Evolutionary conservation across 2,888 invertebrate genomes (phyloP).

Genomic region (Erannis defoliaria): DNA sequence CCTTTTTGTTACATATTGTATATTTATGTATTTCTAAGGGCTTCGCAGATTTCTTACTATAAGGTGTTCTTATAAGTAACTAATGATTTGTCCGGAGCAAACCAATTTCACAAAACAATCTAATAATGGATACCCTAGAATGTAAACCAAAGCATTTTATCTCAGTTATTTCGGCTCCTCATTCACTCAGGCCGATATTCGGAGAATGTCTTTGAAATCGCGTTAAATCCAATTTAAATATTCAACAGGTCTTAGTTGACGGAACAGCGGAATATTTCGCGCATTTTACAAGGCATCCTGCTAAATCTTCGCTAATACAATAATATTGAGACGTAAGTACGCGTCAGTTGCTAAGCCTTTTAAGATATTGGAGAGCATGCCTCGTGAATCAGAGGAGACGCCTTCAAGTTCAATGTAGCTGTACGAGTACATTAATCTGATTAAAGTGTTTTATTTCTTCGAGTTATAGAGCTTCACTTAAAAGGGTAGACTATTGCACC

Average conservation of each 20-base stretch:
- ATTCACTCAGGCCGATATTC: conserved; percentile 34
- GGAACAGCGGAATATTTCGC: conserved; percentile 65
- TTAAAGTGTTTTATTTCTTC: not conserved
- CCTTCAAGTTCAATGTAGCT: conserved; percentile 4
- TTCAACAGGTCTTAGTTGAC: conserved; percentile 72
- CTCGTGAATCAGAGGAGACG: conserved; percentile 1
- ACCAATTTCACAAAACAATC: conserved; percentile 13
- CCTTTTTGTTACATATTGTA: too few relatives aligned
- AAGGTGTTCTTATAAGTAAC: too few relatives aligned
- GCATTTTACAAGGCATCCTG: conserved; percentile 31
- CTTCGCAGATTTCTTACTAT: too few relatives aligned
- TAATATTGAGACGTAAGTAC: conserved; percentile 36
- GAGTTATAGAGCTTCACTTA: too few relatives aligned
- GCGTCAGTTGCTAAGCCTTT: conserved; percentile 31
- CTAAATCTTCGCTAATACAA: conserved; percentile 41
- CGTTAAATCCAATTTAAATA: conserved; percentile 74
- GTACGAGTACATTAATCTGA: too few relatives aligned
- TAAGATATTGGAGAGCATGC: conserved; percentile 30
- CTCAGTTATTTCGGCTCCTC: conserved; percentile 26
- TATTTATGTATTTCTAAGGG: too few relatives aligned
- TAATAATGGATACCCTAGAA: conserved; percentile 7
- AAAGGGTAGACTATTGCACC: too few relatives aligned
- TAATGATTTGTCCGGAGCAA: not conserved
- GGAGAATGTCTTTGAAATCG: conserved; percentile 45
- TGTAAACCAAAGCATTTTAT: conserved; percentile 25